Conservation (phyloP, 2,797 vertebrate species). For the Gambelia wislizenii region DNA sequence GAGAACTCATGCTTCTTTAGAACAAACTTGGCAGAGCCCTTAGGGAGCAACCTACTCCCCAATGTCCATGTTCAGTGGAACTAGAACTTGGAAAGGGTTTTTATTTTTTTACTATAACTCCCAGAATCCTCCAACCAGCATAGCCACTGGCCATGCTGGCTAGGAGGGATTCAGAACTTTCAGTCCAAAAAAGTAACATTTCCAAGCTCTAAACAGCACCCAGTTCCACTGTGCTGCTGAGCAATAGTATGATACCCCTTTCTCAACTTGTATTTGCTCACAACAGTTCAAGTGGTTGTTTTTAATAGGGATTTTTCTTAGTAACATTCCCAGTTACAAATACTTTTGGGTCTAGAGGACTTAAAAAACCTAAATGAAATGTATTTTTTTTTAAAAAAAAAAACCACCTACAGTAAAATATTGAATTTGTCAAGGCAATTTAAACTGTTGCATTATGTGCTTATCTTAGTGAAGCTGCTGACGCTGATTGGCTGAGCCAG, state of each 20-base stretch:
- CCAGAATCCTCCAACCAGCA: neutral
- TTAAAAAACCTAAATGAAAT: too few species aligned
- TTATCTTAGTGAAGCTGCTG: neutral
- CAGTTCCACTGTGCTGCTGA: neutral
- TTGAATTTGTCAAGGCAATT: neutral
- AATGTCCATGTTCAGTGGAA: too few species aligned
- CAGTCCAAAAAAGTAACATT: neutral
- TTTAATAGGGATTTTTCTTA: neutral
- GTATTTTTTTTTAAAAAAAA: too few species aligned
- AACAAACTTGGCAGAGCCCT: too few species aligned
- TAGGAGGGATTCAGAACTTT: too few species aligned
- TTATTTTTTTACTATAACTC: neutral
- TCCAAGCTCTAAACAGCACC: neutral
- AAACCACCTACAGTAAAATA: neutral
- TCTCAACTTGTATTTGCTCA: neutral
- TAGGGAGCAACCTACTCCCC: too few species aligned
- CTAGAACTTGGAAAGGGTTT: neutral
- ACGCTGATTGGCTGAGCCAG: neutral
- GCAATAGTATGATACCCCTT: too few species aligned
- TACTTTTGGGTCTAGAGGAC: too few species aligned
- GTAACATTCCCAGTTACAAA: neutral
- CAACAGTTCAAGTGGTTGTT: neutral
- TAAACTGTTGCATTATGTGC: neutral
- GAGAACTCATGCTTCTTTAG: too few species aligned
- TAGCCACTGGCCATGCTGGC: too few species aligned